Percentiles rank a stretch among this genome's conserved stretches.
phyloP scores from a whole-genome alignment of 1,140 invertebrate species.

The Chironomus tepperi region DNA sequence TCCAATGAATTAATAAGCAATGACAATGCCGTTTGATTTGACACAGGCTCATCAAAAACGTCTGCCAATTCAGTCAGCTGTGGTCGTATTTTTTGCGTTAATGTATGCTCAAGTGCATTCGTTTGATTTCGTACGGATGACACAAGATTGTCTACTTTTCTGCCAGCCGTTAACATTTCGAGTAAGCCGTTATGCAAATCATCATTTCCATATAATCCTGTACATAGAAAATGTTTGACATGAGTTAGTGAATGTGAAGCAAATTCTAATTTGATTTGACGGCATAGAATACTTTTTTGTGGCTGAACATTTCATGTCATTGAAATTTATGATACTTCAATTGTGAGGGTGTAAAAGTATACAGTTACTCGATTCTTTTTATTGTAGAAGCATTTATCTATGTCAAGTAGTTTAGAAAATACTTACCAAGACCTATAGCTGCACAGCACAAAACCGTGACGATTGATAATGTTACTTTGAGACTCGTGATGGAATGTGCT shows the following conservation, averaged over 20 bases:
- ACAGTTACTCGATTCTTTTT: too few relatives aligned
- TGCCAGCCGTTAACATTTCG: slow-evolving; percentile 65
- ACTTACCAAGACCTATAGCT: slow-evolving; percentile 50
- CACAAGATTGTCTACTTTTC: slow-evolving; percentile 65
- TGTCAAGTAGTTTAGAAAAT: too few relatives aligned
- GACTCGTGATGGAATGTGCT: slow-evolving; percentile 70
- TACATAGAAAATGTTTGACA: slow-evolving; percentile 24
- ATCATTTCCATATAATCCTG: slow-evolving; percentile 84
- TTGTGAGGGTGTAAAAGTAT: too few relatives aligned
- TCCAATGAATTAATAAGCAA: slow-evolving; percentile 55
- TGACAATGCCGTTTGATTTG: slow-evolving; percentile 62
- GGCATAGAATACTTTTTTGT: neutral
- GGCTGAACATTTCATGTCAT: too few relatives aligned
- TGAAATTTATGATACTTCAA: too few relatives aligned
- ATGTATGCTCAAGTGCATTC: slow-evolving; percentile 50
- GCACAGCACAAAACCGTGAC: slow-evolving; percentile 76
- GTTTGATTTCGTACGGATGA: slow-evolving; percentile 66
- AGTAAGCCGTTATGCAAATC: slow-evolving; percentile 83
- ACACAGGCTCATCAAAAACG: slow-evolving; percentile 61
- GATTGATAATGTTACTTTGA: slow-evolving; percentile 72
- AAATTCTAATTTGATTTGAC: neutral
- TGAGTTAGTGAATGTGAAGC: too few relatives aligned
- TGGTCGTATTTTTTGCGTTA: slow-evolving; percentile 55
- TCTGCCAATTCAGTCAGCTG: slow-evolving; percentile 60
- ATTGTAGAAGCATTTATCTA: too few relatives aligned